These are phyloP conservation scores for Brotula barbata DNA, from an alignment of 2,797 vertebrate species.

Conservation along the genomic window DNA sequence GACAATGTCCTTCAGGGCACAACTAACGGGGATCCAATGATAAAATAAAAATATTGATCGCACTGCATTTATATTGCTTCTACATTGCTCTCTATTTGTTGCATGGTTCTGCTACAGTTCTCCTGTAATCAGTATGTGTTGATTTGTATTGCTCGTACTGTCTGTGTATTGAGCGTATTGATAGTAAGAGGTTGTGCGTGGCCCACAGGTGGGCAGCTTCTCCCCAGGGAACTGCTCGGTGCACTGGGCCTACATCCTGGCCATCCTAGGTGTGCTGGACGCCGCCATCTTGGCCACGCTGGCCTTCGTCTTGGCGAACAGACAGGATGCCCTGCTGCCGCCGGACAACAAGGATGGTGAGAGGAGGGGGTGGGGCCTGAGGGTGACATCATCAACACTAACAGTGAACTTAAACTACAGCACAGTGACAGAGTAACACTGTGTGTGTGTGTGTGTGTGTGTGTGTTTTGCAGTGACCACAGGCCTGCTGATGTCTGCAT, in stretches of 20 bases:
- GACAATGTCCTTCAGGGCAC: too few relatives aligned
- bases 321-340: constrained; percentile 82
- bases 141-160: neutral
- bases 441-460: constrained; percentile 24
- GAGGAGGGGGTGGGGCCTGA: neutral
- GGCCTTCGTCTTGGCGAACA: constrained; percentile 84
- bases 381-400: neutral
- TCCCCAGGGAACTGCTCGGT: constrained; percentile 81
- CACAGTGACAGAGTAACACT: neutral
- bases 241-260: constrained; percentile 84
- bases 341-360: constrained; percentile 77
- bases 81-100: too few relatives aligned
- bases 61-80: too few relatives aligned
- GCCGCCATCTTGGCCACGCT: constrained; percentile 81
- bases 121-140: too few relatives aligned
- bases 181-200: too few relatives aligned
- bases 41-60: too few relatives aligned
- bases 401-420: neutral
- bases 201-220: constrained; percentile 78
- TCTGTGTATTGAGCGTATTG: neutral
- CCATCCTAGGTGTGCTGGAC: constrained; percentile 82
- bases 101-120: too few relatives aligned
- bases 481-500: constrained; percentile 69
- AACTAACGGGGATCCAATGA: too few relatives aligned
- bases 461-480: constrained; percentile 61